Base-by-base conservation (phyloP, 1,140 invertebrate genomes). In the Brachionus angularis region DNA sequence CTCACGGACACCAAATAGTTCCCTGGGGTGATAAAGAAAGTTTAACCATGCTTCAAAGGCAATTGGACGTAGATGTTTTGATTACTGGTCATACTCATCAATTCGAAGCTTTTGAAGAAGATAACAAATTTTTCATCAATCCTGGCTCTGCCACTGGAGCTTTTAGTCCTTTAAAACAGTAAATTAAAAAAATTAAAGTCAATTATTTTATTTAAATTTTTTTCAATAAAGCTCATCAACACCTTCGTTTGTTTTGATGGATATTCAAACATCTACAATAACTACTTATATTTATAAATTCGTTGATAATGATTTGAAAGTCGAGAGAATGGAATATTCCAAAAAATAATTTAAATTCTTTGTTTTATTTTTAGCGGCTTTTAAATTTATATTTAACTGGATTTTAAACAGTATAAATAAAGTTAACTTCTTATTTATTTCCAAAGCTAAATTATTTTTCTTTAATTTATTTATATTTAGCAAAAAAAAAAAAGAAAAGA, bases 41-140 rank as follows among this genome's bases (percentile, higher is more conserved):
- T 14, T 81, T 98, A 46, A 91, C 93, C 0, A 84, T 96, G 70
- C 87, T 98, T 39, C 95, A 98, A 77, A 85, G 95, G 33, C 96
- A 99, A 81, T 81, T 99, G 12, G 94, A 98, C 82, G 96, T 98
- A 14, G 96, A 99, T 81, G 97, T 99, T 75, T 85, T 99, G 7
- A 97, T 99, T 77, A 93, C 93, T 16, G 96, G 96, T 0, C 95
- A 98, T 79, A 98, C 96, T 5, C 96, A 99, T 82, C 91, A 93
- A 76, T 98, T 98, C 85, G 92, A 96, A 80, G 93, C 94, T 0
- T 97, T 94, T 79, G 95, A 98, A 82, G 92, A 96, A 84, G 94
- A 96, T 80, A 95, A 93, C 76, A 95, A 95, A 79, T 98, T 99
- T 83, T 99, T 94, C 80, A 96, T 99, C 44, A 99, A 99, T 84